phyloP scores from a whole-genome alignment of 2,888 invertebrate genomes.

The Caenorhabditis sp. region DNA sequence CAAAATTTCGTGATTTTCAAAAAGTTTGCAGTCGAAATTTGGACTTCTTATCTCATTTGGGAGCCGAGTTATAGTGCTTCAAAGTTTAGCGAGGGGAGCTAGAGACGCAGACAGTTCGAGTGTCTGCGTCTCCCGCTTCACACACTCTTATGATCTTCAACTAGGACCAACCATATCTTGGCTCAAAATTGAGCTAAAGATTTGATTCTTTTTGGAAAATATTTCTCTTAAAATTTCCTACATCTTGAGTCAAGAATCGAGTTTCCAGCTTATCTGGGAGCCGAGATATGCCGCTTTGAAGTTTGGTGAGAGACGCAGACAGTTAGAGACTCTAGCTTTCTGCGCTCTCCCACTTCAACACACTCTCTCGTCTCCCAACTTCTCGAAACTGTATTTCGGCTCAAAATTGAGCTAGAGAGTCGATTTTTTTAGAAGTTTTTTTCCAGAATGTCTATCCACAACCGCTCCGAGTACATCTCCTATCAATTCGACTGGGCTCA shows the following conservation, averaged over 20 bases:
- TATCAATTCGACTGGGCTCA: slow-evolving; percentile 15
- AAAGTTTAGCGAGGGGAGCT: neutral
- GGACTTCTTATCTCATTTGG: neutral
- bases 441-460: slow-evolving; percentile 42
- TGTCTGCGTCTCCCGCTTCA: neutral
- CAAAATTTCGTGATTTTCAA: too few species aligned
- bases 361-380: neutral
- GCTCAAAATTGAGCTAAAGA: neutral
- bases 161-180: neutral
- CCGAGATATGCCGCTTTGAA: neutral
- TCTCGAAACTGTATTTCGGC: neutral
- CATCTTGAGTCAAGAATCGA: neutral
- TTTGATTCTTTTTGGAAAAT: too few species aligned
- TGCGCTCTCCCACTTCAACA: neutral
- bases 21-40: too few species aligned
- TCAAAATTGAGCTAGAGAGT: too few species aligned
- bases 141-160: neutral
- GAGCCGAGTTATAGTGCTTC: neutral
- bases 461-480: slow-evolving; percentile 22
- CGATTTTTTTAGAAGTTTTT: neutral
- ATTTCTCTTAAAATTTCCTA: neutral
- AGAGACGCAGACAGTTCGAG: neutral
- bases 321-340: neutral
- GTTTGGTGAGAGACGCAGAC: neutral
- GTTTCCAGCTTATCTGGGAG: neutral